Evolutionary conservation across 2,113 vertebrate genomes (phyloP), one percentile per base, ranked within the genome.

Genomic region (Vulpes ferrilata): DNA sequence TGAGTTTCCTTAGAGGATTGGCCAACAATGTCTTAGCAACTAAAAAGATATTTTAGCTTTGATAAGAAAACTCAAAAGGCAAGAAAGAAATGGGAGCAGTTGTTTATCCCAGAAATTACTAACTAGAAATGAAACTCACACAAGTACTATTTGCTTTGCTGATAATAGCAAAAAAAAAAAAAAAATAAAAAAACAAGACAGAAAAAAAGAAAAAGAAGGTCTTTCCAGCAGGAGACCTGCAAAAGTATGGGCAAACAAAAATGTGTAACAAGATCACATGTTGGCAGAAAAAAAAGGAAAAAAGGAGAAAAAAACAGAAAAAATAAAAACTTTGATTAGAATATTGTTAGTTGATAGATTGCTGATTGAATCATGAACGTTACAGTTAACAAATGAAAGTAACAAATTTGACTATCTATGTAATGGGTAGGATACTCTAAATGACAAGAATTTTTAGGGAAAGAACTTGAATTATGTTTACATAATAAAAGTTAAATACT

Each of bases 401-500:
- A 48, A 27, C 0, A 43, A 62, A 53, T 62, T 71, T 4, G 85
- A 84, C 23, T 88, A 23, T 23, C 30, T 43, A 22, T 25, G 9
- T 69, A 43, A 71, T 62, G 9, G 2, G 32, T 62, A 86, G 16
- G 19, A 38, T 65, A 27, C 22, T 53, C 2, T 38, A 43, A 73
- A 38, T n/a, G 17, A 12, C 10, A 55, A 60, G 2, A 23, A 7
- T 35, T 92, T 93, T 96, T 30, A n/a, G n/a, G 73, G 48, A 62
- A 91, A n/a, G 3, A 84, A 53, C 5, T 35, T 38, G 20, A 69
- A n/a, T 81, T 55, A 57, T 38, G 92, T 65, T 87, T 89, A 60
- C 93, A 17, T 86, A 64, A 69, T 78, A 76, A 38, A 78, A 96
- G 17, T 84, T 86, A 89, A 93, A 74, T 73, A 19, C 16, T 93